Percentiles rank a stretch among this genome's conserved stretches.
Evolutionary conservation across 1,140 invertebrate species (phyloP).

Genomic region (Laodelphax striatellus): DNA sequence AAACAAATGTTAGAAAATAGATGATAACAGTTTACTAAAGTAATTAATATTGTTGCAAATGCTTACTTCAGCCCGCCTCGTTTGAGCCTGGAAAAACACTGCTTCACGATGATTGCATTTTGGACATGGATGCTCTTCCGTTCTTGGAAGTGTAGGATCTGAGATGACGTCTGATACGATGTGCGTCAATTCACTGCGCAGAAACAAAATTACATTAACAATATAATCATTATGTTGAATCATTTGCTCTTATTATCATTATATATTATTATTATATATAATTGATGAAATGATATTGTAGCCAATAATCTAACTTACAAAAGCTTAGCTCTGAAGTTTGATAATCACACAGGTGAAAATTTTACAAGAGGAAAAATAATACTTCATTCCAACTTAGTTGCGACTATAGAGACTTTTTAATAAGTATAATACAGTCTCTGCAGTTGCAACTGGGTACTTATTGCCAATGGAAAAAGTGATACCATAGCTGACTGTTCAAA

Average conservation of each 20-base stretch:
- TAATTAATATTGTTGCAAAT: not conserved
- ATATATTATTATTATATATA: not conserved
- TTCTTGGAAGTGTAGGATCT: slow-evolving; percentile 93
- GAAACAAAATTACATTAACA: slow-evolving; percentile 6
- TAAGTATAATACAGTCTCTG: too few relatives aligned
- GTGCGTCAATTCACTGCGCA: slow-evolving; percentile 83
- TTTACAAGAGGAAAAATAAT: too few relatives aligned
- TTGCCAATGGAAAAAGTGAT: too few relatives aligned
- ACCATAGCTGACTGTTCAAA: too few relatives aligned
- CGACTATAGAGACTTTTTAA: too few relatives aligned
- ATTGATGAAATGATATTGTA: not conserved
- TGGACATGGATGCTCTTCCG: slow-evolving; percentile 96
- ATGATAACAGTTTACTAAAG: too few relatives aligned
- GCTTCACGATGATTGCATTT: slow-evolving; percentile 88
- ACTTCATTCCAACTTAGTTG: too few relatives aligned
- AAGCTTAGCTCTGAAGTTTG: not conserved
- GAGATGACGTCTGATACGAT: slow-evolving; percentile 96
- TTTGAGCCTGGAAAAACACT: slow-evolving; percentile 91
- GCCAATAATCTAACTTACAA: too few relatives aligned
- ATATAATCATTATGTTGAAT: not conserved
- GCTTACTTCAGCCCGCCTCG: slow-evolving; percentile 72
- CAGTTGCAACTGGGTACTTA: too few relatives aligned
- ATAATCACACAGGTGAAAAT: not conserved
- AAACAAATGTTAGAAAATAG: not conserved
- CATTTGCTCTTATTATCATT: not conserved